A percentile compares a stretch with the other conserved stretches of the same genome.
These are phyloP conservation scores for Denticeps clupeoides DNA, from an alignment of 2,797 vertebrate species.

Conservation along the genomic window DNA sequence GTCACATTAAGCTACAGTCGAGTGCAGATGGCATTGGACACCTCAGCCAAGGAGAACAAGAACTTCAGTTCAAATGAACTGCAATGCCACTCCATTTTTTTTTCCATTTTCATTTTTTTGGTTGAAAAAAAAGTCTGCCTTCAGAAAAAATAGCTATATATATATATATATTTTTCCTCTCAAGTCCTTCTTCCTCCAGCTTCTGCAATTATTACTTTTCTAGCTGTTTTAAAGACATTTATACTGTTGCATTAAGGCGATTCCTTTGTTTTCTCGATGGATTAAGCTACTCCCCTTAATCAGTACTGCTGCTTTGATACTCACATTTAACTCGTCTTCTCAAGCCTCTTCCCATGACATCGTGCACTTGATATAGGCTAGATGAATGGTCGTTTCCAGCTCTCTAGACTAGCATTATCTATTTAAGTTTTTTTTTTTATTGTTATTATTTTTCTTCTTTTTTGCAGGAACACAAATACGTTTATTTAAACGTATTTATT, in stretches of 20 bases:
- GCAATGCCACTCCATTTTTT: conserved; percentile 62
- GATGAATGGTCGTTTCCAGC: conserved; percentile 41
- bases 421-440: conserved; percentile 56
- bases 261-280: conserved; percentile 44
- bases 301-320: conserved; percentile 57
- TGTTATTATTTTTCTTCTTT: too few relatives aligned
- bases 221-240: too few relatives aligned
- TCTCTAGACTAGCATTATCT: conserved; percentile 48
- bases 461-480: conserved; percentile 48
- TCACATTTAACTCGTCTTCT: conserved; percentile 42
- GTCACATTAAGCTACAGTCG: conserved; percentile 57
- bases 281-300: conserved; percentile 66
- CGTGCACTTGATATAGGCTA: conserved; percentile 52
- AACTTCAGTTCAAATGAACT: conserved; percentile 40
- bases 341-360: conserved; percentile 50
- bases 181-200: too few relatives aligned
- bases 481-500: conserved; percentile 31
- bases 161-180: too few relatives aligned
- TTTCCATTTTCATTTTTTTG: conserved; percentile 50
- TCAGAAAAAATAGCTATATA: too few relatives aligned
- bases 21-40: conserved; percentile 59
- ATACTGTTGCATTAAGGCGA: conserved; percentile 37
- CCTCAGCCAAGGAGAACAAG: conserved; percentile 63
- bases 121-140: too few relatives aligned
- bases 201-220: too few relatives aligned